Evolutionary conservation across 1,140 invertebrate genomes (phyloP).

Genomic region (Orchesella cincta): DNA sequence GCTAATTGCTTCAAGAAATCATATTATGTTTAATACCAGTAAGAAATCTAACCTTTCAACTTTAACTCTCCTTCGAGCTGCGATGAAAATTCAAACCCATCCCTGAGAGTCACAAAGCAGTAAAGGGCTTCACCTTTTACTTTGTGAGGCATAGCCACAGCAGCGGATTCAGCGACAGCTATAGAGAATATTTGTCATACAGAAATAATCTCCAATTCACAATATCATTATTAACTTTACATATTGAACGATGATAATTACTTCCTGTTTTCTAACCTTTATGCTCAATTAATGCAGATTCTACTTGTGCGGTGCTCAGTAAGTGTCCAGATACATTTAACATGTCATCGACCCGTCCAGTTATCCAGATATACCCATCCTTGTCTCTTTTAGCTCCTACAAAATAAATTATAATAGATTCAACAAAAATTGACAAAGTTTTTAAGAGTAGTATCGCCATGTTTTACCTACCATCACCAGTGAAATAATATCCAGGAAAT

Average conservation of each 20-base stretch:
- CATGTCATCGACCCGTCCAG: conserved; percentile 96
- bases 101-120: conserved; percentile 89
- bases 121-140: conserved; percentile 96
- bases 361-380: conserved; percentile 96
- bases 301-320: conserved; percentile 87
- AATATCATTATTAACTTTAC: background rate
- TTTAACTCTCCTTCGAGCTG: conserved; percentile 75
- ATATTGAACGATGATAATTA: background rate
- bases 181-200: background rate
- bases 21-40: background rate
- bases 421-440: background rate
- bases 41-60: conserved; percentile 63
- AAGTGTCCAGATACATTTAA: conserved; percentile 96
- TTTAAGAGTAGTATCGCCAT: background rate
- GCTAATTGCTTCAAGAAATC: background rate
- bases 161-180: conserved; percentile 87
- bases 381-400: conserved; percentile 84
- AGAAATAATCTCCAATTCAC: background rate
- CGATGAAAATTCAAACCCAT: conserved; percentile 70
- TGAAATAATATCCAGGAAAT: conserved; percentile 94
- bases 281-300: conserved; percentile 50
- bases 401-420: conserved; percentile 51
- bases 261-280: conserved; percentile 39
- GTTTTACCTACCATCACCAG: conserved; percentile 82
- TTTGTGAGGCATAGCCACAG: conserved; percentile 87